Evolutionary conservation across 2,113 vertebrate genomes (phyloP).

Genomic region (Oxyura jamaicensis): DNA sequence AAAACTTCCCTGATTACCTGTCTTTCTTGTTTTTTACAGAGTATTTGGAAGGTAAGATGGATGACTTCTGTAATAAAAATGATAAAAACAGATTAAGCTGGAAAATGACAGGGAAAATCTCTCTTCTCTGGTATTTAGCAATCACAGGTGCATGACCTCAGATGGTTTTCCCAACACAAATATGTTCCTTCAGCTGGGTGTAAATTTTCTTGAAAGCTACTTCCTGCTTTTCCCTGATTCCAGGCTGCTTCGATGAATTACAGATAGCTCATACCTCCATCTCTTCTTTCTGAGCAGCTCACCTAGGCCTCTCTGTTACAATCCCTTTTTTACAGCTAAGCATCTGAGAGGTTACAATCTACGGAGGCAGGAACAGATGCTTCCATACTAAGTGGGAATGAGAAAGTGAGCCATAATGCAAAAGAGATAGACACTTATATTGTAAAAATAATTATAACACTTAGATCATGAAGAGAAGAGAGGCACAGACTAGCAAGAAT

Average conservation of each 20-base stretch:
- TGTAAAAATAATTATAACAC: neutral
- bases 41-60: neutral
- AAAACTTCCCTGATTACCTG: neutral
- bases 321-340: neutral
- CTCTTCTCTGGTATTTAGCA: neutral
- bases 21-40: neutral
- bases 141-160: neutral
- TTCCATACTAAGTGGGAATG: neutral
- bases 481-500: neutral
- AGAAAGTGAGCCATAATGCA: neutral
- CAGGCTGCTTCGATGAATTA: neutral
- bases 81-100: neutral
- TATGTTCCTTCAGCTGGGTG: neutral
- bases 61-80: neutral
- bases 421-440: neutral
- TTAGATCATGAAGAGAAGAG: neutral
- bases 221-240: neutral
- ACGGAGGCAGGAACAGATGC: neutral
- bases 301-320: neutral
- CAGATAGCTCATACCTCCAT: neutral
- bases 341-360: neutral
- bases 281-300: neutral
- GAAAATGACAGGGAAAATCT: neutral
- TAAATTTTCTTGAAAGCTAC: neutral
- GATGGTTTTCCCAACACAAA: neutral